Evolutionary conservation across 2,797 vertebrate species (phyloP).

Genomic region (Eulemur mongoz): DNA sequence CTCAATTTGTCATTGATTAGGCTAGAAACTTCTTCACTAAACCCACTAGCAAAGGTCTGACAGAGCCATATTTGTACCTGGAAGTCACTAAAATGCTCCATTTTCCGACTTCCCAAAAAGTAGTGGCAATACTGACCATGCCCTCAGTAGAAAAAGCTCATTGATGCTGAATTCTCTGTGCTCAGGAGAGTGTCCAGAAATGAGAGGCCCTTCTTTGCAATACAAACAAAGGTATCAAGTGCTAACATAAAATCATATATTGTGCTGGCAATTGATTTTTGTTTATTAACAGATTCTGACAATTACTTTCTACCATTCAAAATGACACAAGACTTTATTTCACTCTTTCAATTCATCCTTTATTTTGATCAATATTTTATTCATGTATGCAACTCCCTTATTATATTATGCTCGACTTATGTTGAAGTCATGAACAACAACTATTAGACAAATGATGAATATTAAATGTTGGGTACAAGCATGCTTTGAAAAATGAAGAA

Average conservation of each 20-base stretch:
- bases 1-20: conserved; percentile 34
- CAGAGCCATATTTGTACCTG: neutral
- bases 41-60: neutral
- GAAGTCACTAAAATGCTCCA: neutral
- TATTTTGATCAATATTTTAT: conserved; percentile 38
- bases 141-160: neutral
- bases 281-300: neutral
- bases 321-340: neutral
- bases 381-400: neutral
- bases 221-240: neutral
- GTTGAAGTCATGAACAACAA: conserved; percentile 68
- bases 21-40: neutral
- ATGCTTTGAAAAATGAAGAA: conserved; percentile 76
- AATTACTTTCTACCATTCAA: conserved; percentile 59
- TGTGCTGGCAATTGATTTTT: neutral
- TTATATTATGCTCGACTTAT: conserved; percentile 59
- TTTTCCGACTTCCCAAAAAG: conserved; percentile 32
- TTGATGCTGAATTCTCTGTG: neutral
- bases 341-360: conserved; percentile 45
- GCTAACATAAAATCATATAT: neutral
- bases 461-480: conserved; percentile 67
- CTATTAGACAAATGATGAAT: conserved; percentile 74
- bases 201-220: neutral
- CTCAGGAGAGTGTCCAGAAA: neutral
- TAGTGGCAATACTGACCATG: neutral